Base-by-base conservation (phyloP, 1,140 invertebrate genomes). In the Pantala flavescens region DNA sequence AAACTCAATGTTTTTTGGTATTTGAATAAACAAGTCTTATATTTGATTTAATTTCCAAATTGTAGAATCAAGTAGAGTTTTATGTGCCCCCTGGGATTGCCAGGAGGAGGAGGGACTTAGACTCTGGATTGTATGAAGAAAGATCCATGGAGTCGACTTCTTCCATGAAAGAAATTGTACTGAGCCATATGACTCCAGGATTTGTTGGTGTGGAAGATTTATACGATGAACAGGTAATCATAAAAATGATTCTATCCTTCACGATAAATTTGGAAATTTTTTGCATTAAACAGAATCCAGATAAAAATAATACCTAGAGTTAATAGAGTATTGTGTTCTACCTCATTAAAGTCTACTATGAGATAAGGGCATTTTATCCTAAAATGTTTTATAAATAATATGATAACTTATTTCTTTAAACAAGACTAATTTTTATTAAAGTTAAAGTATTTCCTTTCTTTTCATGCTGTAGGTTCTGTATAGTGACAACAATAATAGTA, bases 401-500 rank as follows among this genome's bases (percentile, higher is more conserved):
- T n/a, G n/a, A n/a, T n/a, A n/a, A n/a, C n/a, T n/a, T n/a, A n/a
- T n/a, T n/a, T n/a, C n/a, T n/a, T n/a, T n/a, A n/a, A n/a, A n/a
- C n/a, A n/a, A n/a, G n/a, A 36, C 2, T 36, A 36, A 36, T 36
- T 36, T 36, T 9, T 5, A 36, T 36, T 9, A 36, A 2, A 36
- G 3, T 9, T 36, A 36, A 36, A 5, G 2, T 36, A 36, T 36
- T 9, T 36, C 28, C 28, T 36, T 9, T 9, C 28, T 36, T 36
- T 36, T 5, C 28, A 36, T 36, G 28, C 9, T 36, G 28, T 74
- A 83, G 81, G 78, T 85, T 11, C 73, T 86, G 7, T 78, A 80
- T 14, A 87, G 84, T 63, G 81, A 84, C 74, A 83, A 85, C 76
- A 79, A 83, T 7, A 82, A 85, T 74, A 84, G 84, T 74, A 83